Evolutionary conservation across 2,113 vertebrate genomes (phyloP).

Genomic region (Ariopsis seemanni): DNA sequence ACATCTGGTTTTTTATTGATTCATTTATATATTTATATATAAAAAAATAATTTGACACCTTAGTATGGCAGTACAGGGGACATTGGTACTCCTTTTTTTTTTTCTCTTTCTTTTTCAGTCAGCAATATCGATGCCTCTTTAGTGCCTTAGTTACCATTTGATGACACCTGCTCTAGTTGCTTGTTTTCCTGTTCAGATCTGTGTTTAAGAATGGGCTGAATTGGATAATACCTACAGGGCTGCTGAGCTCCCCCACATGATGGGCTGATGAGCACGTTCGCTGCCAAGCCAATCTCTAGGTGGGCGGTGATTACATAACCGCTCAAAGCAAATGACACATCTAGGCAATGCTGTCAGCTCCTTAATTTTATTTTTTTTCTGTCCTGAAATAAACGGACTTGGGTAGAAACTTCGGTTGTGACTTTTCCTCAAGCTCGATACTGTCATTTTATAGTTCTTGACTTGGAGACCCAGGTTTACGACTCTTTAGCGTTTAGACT

Average conservation of each 20-base stretch:
- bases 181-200: neutral
- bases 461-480: neutral
- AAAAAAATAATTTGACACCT: neutral
- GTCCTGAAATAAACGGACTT: neutral
- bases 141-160: neutral
- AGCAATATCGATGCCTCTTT: neutral
- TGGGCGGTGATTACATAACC: slow-evolving; percentile 30
- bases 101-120: neutral
- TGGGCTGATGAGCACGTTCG: slow-evolving; percentile 35
- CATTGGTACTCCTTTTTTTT: neutral
- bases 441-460: neutral
- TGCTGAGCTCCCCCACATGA: slow-evolving; percentile 37
- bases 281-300: slow-evolving; percentile 17
- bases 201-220: slow-evolving; percentile 15
- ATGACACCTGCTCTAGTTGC: neutral
- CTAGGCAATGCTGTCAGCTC: neutral
- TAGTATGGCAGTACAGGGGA: neutral
- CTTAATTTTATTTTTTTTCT: neutral
- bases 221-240: slow-evolving; percentile 37
- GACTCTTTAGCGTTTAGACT: neutral
- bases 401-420: neutral
- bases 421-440: neutral
- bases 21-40: no score
- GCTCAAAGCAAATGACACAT: slow-evolving; percentile 11
- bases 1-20: neutral